Evolutionary conservation across 2,888 invertebrate genomes (phyloP).

Genomic region (Drosophila mayaguana): DNA sequence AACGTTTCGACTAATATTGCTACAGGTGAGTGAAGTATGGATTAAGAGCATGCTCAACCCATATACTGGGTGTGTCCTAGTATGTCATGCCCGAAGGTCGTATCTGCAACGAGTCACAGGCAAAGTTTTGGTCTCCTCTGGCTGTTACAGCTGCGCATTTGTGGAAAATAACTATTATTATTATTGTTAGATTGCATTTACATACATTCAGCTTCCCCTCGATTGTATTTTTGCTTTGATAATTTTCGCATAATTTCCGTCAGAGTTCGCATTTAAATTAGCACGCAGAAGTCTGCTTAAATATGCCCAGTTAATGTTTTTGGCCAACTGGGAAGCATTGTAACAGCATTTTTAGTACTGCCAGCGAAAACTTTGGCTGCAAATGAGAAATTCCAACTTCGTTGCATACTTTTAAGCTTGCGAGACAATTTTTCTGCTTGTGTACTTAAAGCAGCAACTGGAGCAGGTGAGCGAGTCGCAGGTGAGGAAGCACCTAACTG

Average conservation of each 20-base stretch:
- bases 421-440: constrained; percentile 1
- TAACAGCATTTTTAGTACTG: background rate
- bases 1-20: background rate
- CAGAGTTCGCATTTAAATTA: constrained; percentile 6
- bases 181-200: constrained; percentile 42
- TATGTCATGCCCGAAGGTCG: no score
- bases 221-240: constrained; percentile 3
- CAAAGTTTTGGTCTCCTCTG: constrained; percentile 10
- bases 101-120: no score
- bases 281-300: background rate
- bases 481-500: background rate
- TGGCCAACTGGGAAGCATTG: constrained; percentile 1
- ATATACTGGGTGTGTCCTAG: no score
- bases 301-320: constrained; percentile 1
- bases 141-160: constrained; percentile 45
- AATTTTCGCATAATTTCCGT: constrained; percentile 21
- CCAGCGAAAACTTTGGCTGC: background rate
- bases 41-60: background rate
- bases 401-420: constrained; percentile 14
- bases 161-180: constrained; percentile 40
- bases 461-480: background rate
- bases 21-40: constrained; percentile 42
- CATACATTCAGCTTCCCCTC: constrained; percentile 20
- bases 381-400: background rate
- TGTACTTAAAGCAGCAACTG: background rate